These are phyloP conservation scores for Spatula clypeata DNA, from an alignment of 2,797 vertebrate species.

Conservation along the genomic window DNA sequence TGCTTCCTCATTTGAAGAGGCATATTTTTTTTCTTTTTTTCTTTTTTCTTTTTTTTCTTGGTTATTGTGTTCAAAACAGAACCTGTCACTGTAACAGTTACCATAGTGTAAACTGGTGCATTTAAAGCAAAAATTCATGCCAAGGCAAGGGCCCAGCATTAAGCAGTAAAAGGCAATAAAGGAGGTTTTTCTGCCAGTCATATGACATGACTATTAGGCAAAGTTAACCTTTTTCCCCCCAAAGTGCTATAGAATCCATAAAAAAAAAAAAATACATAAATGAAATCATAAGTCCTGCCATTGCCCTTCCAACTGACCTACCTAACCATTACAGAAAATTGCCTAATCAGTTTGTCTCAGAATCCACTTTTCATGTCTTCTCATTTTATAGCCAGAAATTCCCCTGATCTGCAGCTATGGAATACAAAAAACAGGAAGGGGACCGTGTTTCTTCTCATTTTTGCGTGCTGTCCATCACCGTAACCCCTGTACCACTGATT, in stretches of 20 bases:
- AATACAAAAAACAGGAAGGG: not conserved
- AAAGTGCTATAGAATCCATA: not conserved
- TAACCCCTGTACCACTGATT: accelerated
- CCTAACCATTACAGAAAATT: not conserved
- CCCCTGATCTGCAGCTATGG: not conserved
- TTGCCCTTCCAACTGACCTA: not conserved
- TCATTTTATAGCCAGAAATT: not conserved
- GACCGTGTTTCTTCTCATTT: not conserved
- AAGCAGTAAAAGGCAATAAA: not conserved
- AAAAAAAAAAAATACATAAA: not conserved
- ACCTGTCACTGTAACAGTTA: not conserved
- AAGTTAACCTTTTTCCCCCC: not conserved
- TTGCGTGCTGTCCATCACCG: not conserved
- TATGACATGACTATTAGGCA: not conserved
- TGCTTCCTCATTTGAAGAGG: not conserved
- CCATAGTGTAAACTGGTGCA: accelerated
- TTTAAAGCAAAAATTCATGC: not conserved
- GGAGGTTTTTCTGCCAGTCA: not conserved
- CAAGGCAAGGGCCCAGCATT: not conserved
- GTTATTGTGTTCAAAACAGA: not conserved
- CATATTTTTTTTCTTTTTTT: not conserved
- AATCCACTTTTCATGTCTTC: not conserved
- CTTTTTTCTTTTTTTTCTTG: not conserved
- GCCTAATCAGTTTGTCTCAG: not conserved
- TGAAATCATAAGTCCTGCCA: not conserved